These are phyloP conservation scores for Phoxinus dragarum DNA, from an alignment of 2,797 vertebrate species.

Conservation along the genomic window DNA sequence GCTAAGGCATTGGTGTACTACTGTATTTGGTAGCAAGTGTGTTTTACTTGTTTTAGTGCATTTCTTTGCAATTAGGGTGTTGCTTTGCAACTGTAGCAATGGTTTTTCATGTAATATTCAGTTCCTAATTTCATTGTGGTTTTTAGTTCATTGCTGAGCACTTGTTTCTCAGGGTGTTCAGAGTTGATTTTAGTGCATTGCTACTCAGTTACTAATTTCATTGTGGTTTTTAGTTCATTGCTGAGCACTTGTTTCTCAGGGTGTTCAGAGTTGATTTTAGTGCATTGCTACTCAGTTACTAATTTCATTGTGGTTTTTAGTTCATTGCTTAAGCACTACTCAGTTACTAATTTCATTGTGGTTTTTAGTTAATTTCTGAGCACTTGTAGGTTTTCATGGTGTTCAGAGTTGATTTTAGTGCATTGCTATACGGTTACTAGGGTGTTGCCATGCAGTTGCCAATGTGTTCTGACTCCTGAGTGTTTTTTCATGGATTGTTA, in stretches of 20 bases:
- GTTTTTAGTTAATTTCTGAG: background rate
- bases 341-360: too few relatives aligned
- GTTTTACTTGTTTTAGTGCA: background rate
- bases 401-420: background rate
- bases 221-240: background rate
- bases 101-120: background rate
- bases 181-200: background rate
- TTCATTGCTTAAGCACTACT: too few relatives aligned
- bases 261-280: background rate
- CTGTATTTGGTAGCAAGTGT: background rate
- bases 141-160: background rate
- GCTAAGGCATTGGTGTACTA: background rate
- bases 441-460: background rate
- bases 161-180: background rate
- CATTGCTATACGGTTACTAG: background rate
- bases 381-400: background rate
- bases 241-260: background rate
- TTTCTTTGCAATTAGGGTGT: background rate
- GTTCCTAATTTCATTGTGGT: background rate
- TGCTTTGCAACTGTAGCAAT: background rate
- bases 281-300: background rate
- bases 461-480: background rate
- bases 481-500: background rate
- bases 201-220: background rate
- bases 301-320: background rate